Conservation (phyloP, 2,113 vertebrate genomes). For the Nerophis ophidion region DNA sequence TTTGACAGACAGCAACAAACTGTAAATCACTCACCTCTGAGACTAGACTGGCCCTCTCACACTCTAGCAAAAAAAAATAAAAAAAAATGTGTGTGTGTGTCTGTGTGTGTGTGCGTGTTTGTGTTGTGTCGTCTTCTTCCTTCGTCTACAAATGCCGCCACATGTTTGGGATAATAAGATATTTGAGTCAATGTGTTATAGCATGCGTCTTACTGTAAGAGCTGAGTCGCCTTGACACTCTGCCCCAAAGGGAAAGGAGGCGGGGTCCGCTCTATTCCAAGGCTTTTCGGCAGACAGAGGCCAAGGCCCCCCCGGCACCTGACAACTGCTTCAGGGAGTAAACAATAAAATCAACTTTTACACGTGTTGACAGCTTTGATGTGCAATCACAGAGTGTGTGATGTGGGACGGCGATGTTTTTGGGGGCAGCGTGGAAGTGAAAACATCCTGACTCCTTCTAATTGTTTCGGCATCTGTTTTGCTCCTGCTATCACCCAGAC, state of each 20-base stretch:
- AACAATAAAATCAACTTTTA: conserved; percentile 65
- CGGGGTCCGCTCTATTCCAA: conserved; percentile 12
- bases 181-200: background rate
- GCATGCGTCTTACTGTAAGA: background rate
- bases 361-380: conserved; percentile 66
- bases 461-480: conserved; percentile 70
- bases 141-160: background rate
- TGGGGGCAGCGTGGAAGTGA: conserved; percentile 38
- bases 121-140: conserved; percentile 19
- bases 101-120: conserved; percentile 32
- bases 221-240: background rate
- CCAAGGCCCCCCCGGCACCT: conserved; percentile 15
- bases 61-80: conserved; percentile 35
- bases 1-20: conserved; percentile 68
- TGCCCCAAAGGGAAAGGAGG: background rate
- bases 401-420: background rate
- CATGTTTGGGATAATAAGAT: background rate
- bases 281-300: conserved; percentile 22
- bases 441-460: conserved; percentile 61
- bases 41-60: conserved; percentile 11
- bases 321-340: conserved; percentile 49
- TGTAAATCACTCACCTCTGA: conserved; percentile 59
- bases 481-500: conserved; percentile 45
- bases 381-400: conserved; percentile 51
- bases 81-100: conserved; percentile 2